A percentile compares a stretch with the other conserved stretches of the same genome.
These are phyloP conservation scores for Ormyrus labotus DNA, from an alignment of 2,888 invertebrate species.

Conservation along the genomic window DNA sequence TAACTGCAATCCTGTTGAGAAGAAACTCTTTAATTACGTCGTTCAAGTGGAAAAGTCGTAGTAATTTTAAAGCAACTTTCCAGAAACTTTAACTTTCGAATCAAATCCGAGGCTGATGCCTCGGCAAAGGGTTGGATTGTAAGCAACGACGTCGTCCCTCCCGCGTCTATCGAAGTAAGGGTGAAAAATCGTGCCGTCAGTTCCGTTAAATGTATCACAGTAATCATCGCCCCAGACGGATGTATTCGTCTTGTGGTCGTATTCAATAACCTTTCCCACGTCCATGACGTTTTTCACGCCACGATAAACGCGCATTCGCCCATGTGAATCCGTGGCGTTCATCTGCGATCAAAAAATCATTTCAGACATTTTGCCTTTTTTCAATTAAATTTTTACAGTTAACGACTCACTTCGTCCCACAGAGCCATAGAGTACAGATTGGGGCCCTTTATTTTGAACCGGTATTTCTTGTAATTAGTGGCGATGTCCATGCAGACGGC, in stretches of 20 bases:
- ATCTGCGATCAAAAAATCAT: conserved; percentile 77
- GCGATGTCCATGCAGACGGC: conserved; percentile 84
- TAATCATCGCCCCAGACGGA: conserved; percentile 81
- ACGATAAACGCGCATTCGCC: conserved; percentile 83
- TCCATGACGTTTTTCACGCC: conserved; percentile 85
- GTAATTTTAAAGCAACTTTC: conserved; percentile 3
- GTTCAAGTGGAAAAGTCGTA: no score
- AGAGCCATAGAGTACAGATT: conserved; percentile 84
- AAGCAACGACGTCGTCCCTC: conserved; percentile 82
- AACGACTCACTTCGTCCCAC: conserved; percentile 80
- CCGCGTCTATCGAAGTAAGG: conserved; percentile 82
- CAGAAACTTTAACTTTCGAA: conserved; percentile 7
- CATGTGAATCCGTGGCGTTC: conserved; percentile 83
- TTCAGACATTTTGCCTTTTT: not conserved
- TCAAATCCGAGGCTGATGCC: conserved; percentile 62
- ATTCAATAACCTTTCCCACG: conserved; percentile 84
- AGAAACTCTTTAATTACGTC: not conserved
- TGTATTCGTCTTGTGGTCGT: conserved; percentile 81
- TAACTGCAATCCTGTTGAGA: conserved; percentile 71
- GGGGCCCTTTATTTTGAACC: conserved; percentile 76
- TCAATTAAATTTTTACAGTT: not conserved
- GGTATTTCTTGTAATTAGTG: conserved; percentile 49
- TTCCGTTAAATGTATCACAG: conserved; percentile 88
- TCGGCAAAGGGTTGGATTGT: conserved; percentile 86
- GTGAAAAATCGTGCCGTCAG: conserved; percentile 93